A percentile compares a stretch with the other conserved stretches of the same genome.
phyloP scores from a whole-genome alignment of 2,113 vertebrate species.

The Dromaius novaehollandiae region DNA sequence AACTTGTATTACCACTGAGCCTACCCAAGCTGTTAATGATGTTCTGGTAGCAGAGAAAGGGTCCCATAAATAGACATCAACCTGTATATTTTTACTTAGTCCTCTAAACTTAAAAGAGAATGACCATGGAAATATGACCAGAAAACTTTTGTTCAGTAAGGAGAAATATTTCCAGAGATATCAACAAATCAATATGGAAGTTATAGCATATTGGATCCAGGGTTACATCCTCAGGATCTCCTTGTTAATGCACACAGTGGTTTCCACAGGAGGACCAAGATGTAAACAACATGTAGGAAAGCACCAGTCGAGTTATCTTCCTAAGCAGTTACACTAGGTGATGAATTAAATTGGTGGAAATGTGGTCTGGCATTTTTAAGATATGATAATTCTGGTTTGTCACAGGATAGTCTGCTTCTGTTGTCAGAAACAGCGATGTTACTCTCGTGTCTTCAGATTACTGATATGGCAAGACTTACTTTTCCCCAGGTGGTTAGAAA shows the following conservation, averaged over 20 bases:
- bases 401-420: background rate
- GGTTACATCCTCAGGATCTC: background rate
- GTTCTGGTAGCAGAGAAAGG: background rate
- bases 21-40: background rate
- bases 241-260: background rate
- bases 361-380: background rate
- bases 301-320: background rate
- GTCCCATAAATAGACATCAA: background rate
- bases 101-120: background rate
- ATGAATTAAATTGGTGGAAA: background rate
- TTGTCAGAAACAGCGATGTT: conserved; percentile 14
- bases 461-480: background rate
- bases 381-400: background rate
- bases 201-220: background rate
- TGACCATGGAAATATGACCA: background rate
- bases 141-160: background rate
- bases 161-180: background rate
- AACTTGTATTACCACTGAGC: background rate
- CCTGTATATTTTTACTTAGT: background rate
- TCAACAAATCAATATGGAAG: background rate
- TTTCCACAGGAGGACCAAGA: background rate
- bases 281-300: background rate
- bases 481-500: conserved; percentile 26
- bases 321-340: background rate
- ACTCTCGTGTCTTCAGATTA: background rate